phyloP scores from a whole-genome alignment of 2,888 invertebrate genomes.

The Diplolepis rosae region DNA sequence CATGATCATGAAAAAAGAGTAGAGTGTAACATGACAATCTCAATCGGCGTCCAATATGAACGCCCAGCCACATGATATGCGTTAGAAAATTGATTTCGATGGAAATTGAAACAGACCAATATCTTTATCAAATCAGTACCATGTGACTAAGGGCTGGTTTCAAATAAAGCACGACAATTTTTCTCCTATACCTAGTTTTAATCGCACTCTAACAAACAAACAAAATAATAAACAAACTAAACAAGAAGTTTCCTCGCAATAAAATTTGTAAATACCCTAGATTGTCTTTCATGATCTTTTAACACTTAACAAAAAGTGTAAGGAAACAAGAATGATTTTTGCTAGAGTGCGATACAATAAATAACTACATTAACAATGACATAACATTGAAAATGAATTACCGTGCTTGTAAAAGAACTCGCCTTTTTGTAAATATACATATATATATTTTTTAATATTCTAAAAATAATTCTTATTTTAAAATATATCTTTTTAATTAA shows the following conservation, averaged over 20 bases:
- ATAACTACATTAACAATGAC: constrained; percentile 53
- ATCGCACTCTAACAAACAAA: constrained; percentile 44
- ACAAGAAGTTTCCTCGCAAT: neutral
- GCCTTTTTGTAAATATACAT: constrained; percentile 44
- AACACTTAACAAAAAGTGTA: neutral
- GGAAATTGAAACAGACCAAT: constrained; percentile 53
- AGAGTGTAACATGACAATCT: constrained; percentile 49
- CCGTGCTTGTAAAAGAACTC: constrained; percentile 44
- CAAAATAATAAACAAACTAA: neutral
- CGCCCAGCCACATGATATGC: constrained; percentile 50
- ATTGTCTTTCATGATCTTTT: neutral
- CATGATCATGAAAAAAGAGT: constrained; percentile 49
- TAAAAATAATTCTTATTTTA: too few relatives aligned
- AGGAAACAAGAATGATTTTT: constrained; percentile 34
- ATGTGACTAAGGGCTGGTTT: constrained; percentile 34
- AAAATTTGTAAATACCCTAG: neutral
- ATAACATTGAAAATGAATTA: constrained; percentile 51
- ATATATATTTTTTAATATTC: too few relatives aligned
- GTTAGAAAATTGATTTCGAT: constrained; percentile 50
- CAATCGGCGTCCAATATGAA: constrained; percentile 43
- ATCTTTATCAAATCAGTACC: constrained; percentile 58
- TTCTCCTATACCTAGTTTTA: constrained; percentile 36
- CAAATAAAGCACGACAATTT: constrained; percentile 51
- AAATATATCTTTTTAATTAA: too few relatives aligned
- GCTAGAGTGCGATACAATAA: constrained; percentile 52